phyloP scores from a whole-genome alignment of 2,113 vertebrate genomes.

The Cottus gobio region DNA sequence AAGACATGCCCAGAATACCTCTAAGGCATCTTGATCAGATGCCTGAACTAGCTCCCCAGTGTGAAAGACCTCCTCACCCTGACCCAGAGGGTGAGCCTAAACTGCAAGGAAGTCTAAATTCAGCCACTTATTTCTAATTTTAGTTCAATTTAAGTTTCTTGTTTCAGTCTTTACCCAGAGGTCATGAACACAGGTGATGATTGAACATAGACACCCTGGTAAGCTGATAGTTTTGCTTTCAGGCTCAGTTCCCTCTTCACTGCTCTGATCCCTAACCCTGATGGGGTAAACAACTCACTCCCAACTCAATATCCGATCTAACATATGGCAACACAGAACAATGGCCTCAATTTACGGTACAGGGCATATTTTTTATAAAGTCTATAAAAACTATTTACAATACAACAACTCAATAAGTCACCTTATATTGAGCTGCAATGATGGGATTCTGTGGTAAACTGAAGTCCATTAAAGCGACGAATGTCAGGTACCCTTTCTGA shows the following conservation, averaged over 20 bases:
- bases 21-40: background rate
- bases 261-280: background rate
- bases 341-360: background rate
- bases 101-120: background rate
- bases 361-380: background rate
- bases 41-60: background rate
- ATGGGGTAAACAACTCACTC: background rate
- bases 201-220: background rate
- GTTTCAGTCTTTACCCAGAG: background rate
- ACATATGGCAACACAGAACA: background rate
- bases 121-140: background rate
- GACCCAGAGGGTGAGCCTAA: background rate
- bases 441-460: slow-evolving; percentile 19
- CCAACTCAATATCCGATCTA: background rate
- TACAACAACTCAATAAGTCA: background rate
- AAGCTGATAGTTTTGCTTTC: slow-evolving; percentile 15
- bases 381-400: background rate
- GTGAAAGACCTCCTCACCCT: background rate
- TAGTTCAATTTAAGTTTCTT: too few species aligned
- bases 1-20: background rate
- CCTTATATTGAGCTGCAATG: background rate
- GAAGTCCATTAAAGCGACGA: slow-evolving; percentile 23
- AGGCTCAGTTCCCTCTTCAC: background rate
- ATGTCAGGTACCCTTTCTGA: slow-evolving; percentile 13
- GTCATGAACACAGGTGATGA: background rate